Base-by-base conservation (phyloP, 1,140 invertebrate genomes). In the Macrosteles quadrilineatus region DNA sequence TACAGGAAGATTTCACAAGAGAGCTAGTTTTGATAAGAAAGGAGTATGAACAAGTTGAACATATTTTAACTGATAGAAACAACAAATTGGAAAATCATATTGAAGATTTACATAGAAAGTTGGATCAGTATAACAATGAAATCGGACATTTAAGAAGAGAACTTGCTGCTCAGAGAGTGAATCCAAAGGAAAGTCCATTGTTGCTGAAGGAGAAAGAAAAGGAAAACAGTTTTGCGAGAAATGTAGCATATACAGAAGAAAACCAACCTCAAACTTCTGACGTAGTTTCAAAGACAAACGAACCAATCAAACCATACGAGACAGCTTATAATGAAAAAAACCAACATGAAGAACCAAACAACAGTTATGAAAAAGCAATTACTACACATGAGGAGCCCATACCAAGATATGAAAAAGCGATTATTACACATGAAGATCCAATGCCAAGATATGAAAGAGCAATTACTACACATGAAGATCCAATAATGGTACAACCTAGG, bases 11-110 rank as follows among this genome's bases (percentile, higher is more conserved):
- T 23, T 50, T 50, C 6, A 19, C 17, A 11, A 50, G n/a, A 6
- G 17, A 23, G 21, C 17, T 23, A 4, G 47, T 6, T n/a, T n/a
- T 50, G 21, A 50, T 50, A 11, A 6, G 21, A 19, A 50, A 50
- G 21, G 47, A 50, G n/a, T 50, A 50, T 50, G 47, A 50, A 19
- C 47, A 50, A 50, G 47, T 50, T 50, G 47, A 50, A 50, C 3
- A 50, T 4, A 50, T 19, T 50, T 50, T 50, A 50, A 50, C 47
- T 50, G 47, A 50, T 50, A 23, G 21, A 50, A 50, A 50, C n/a
- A 50, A 50, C 6, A 50, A 50, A 23, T 23, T 50, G 21, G 47
- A 50, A 50, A 50, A 50, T 19, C 17, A 9, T 9, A 50, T 50
- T 23, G 47, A 50, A 6, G 47, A 50, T 19, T 23, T 50, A 6